Conservation (phyloP, 2,888 invertebrate species). For the Lepas anatifera region DNA sequence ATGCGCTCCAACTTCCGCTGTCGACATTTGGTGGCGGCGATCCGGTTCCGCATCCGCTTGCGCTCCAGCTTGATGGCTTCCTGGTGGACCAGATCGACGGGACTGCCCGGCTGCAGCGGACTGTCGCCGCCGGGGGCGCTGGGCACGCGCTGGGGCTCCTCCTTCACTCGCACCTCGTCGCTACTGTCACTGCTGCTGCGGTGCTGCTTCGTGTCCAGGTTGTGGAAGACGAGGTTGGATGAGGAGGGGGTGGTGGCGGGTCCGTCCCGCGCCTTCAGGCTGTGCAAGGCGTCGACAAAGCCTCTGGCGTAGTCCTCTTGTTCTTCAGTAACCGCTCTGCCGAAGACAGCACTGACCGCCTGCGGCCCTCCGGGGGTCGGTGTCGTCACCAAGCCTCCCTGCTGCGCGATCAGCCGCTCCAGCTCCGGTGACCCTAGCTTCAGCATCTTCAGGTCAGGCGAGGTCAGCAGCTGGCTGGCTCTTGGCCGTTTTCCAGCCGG, state of each 20-base stretch:
- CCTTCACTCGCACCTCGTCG: not conserved
- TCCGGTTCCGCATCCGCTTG: slow-evolving; percentile 87
- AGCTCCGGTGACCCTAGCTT: slow-evolving; percentile 81
- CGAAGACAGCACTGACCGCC: slow-evolving; percentile 47
- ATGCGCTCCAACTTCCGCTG: slow-evolving; percentile 92
- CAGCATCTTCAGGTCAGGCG: slow-evolving; percentile 73
- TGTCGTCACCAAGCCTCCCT: slow-evolving; percentile 33
- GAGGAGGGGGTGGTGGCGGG: too few species aligned
- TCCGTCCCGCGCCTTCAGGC: slow-evolving; percentile 50
- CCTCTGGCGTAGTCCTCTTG: slow-evolving; percentile 80
- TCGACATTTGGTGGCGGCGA: slow-evolving; percentile 94
- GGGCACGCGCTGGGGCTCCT: slow-evolving; percentile 6
- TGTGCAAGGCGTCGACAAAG: slow-evolving; percentile 78
- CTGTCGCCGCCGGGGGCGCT: not conserved
- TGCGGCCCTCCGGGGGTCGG: slow-evolving; percentile 33
- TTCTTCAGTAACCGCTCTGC: slow-evolving; percentile 58
- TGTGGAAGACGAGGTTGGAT: not conserved
- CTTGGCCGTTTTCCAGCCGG: slow-evolving; percentile 31
- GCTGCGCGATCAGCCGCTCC: slow-evolving; percentile 65
- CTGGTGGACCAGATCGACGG: slow-evolving; percentile 54
- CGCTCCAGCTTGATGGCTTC: slow-evolving; percentile 91
- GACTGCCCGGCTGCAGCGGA: not conserved
- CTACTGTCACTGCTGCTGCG: not conserved
- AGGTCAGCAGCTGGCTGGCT: slow-evolving; percentile 45
- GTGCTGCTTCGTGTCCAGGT: not conserved